Evolutionary conservation across 2,888 invertebrate species (phyloP).

Genomic region (Phania funesta): DNA sequence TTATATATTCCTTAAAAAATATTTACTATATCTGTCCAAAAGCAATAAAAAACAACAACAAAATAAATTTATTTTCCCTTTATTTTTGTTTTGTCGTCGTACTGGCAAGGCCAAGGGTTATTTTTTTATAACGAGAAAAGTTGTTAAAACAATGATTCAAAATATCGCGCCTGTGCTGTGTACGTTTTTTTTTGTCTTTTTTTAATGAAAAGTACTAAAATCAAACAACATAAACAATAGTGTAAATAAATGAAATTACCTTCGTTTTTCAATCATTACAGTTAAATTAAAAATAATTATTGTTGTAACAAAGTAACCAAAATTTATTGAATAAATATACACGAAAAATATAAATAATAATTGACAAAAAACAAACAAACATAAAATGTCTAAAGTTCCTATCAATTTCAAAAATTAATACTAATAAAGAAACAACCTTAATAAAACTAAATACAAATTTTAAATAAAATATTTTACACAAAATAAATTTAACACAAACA

Average conservation of each 20-base stretch:
- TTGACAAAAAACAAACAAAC: constrained; percentile 11
- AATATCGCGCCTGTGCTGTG: not conserved
- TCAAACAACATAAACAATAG: not conserved
- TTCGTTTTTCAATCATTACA: not conserved
- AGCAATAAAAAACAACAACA: constrained; percentile 5
- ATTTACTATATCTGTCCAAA: not conserved
- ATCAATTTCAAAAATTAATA: constrained; percentile 47
- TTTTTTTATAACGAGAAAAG: not conserved
- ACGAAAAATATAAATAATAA: not conserved
- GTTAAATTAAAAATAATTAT: constrained; percentile 9
- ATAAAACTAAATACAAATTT: constrained; percentile 5
- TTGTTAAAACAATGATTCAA: not conserved
- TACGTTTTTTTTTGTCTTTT: not conserved
- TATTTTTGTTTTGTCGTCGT: not conserved
- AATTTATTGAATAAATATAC: constrained; percentile 2
- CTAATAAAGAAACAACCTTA: constrained; percentile 13
- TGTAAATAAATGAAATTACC: not conserved
- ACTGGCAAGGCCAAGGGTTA: not conserved
- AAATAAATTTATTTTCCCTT: not conserved
- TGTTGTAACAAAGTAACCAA: constrained; percentile 2
- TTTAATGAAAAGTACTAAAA: not conserved
- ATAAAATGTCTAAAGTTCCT: constrained; percentile 53
- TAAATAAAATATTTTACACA: not conserved
- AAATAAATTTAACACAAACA: constrained; percentile 2
- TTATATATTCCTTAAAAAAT: constrained; percentile 34